Evolutionary conservation across 2,113 vertebrate genomes (phyloP).

Genomic region (Dendrocopos noguchii): DNA sequence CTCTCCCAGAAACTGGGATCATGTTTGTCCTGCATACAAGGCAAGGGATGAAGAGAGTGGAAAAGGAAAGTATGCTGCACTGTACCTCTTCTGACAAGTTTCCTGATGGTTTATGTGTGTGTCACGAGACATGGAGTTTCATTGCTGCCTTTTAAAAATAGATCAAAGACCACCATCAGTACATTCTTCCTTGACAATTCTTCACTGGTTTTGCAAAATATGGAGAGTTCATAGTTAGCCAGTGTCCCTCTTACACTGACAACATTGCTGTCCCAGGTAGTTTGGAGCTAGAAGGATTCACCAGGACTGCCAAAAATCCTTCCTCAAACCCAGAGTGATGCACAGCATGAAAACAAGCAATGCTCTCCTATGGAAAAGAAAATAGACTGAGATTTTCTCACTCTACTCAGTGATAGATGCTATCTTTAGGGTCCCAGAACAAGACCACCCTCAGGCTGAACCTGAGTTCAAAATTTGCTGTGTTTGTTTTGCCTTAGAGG

Average conservation of each 20-base stretch:
- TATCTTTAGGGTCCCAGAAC: neutral
- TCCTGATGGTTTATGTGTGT: neutral
- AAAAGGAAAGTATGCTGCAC: neutral
- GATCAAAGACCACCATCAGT: neutral
- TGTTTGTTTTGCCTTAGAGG: neutral
- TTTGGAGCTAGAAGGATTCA: neutral
- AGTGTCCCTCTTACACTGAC: neutral
- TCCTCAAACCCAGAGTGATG: neutral
- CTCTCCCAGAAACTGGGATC: neutral
- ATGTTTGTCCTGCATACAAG: neutral
- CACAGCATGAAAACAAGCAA: neutral
- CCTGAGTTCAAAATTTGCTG: neutral
- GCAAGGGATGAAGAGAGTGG: neutral
- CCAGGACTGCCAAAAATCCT: neutral
- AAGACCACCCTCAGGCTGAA: fast-evolving
- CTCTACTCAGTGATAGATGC: neutral
- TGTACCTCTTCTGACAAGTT: neutral
- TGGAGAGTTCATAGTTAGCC: neutral
- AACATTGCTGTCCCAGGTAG: neutral
- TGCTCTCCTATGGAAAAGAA: neutral
- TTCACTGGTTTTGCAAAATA: neutral
- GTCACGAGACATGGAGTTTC: neutral
- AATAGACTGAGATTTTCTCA: neutral
- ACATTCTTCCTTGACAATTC: neutral
- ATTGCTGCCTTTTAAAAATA: slow-evolving; percentile 19